These are phyloP conservation scores for Muntiacus reevesi DNA, from an alignment of 2,113 vertebrate species.

Conservation along the genomic window DNA sequence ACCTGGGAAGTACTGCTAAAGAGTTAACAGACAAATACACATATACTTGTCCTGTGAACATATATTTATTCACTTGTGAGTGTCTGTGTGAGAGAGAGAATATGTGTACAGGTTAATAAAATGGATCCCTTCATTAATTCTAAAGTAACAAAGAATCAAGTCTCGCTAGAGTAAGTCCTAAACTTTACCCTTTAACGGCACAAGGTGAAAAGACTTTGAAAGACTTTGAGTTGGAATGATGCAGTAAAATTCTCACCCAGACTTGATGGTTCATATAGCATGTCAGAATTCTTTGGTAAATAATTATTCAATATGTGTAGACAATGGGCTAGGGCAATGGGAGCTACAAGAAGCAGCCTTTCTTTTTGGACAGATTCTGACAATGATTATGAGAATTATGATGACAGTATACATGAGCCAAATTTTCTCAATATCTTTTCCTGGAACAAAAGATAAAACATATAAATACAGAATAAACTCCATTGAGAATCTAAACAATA, in stretches of 20 bases:
- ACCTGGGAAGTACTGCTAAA: background rate
- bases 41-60: background rate
- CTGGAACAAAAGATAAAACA: background rate
- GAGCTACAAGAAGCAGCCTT: background rate
- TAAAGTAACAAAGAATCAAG: background rate
- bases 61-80: background rate
- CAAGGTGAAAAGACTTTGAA: background rate
- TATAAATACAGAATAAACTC: background rate
- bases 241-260: background rate
- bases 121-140: background rate
- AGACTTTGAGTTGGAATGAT: background rate
- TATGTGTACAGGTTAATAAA: background rate
- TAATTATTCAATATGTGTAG: background rate
- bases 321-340: background rate
- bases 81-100: no score
- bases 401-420: background rate
- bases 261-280: background rate
- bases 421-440: background rate
- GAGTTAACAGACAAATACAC: background rate
- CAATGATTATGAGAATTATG: background rate
- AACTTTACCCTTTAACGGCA: background rate
- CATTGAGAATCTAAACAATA: background rate
- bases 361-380: background rate
- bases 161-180: background rate
- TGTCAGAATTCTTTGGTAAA: background rate